These are phyloP conservation scores for Drosophila sordidula DNA, from an alignment of 2,888 invertebrate species.

Conservation along the genomic window DNA sequence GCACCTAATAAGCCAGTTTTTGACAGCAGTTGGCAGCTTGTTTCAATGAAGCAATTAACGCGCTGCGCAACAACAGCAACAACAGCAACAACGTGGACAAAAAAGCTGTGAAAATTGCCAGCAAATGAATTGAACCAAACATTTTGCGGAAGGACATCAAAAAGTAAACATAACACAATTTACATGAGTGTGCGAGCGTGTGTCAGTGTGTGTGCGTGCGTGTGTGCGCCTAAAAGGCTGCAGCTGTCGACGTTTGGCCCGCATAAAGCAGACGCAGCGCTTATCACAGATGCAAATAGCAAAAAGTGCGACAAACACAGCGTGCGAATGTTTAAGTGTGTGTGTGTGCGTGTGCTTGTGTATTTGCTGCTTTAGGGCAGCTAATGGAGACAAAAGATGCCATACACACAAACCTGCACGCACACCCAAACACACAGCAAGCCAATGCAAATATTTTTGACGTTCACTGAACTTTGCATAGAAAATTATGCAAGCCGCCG, in stretches of 20 bases:
- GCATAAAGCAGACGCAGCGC: conserved; percentile 72
- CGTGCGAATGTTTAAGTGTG: conserved; percentile 27
- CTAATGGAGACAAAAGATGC: conserved; percentile 58
- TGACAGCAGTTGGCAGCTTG: conserved; percentile 60
- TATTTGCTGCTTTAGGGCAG: conserved; percentile 41
- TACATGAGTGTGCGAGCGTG: conserved; percentile 25
- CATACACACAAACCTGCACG: conserved; percentile 34
- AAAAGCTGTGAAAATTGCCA: conserved; percentile 60
- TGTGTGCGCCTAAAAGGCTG: conserved; percentile 69
- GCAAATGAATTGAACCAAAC: conserved; percentile 77
- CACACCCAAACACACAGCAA: conserved; percentile 29
- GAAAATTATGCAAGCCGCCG: conserved; percentile 76
- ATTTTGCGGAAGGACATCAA: conserved; percentile 72
- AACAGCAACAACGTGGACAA: conserved; percentile 37
- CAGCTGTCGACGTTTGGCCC: conserved; percentile 74
- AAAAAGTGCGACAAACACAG: conserved; percentile 69
- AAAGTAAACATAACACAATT: conserved; percentile 71
- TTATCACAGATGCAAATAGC: conserved; percentile 78
- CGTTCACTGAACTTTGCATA: conserved; percentile 83
- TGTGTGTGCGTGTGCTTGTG: conserved; percentile 11
- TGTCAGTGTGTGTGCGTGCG: conserved; percentile 34
- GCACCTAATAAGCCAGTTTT: conserved; percentile 72
- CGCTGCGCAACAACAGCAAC: conserved; percentile 19
- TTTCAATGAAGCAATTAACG: conserved; percentile 82
- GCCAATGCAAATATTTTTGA: conserved; percentile 79